Base-by-base conservation (phyloP, 2,888 invertebrate genomes). In the Miltochrista miniata region DNA sequence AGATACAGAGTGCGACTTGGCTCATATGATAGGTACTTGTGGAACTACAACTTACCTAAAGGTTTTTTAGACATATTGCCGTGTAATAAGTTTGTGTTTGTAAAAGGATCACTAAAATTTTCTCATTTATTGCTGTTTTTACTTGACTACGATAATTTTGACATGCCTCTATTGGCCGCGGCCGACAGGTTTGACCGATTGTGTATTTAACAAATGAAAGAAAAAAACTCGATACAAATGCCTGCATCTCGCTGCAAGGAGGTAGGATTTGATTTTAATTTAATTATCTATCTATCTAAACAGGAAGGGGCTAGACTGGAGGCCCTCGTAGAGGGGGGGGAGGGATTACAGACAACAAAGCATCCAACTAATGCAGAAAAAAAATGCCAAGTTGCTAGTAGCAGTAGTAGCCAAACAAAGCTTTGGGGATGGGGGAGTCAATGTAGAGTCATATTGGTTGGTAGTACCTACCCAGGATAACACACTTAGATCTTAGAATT, bases 51-150 rank as follows among this genome's bases (percentile, higher is more conserved):
- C 79, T 81, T 42, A 85, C 86, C 86, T 52, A 85, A 60, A 10
- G 85, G 81, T 71, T 70, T 84, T 56, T 68, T 76, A 30, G 83
- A 64, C 75, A 83, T 83, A 54, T 38, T 72, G 64, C 51, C 51
- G 64, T 46, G 41, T 36, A 37, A 45, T 56, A 46, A 48, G 46
- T 41, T 35, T 53, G 56, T 51, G 50, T 45, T 39, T 54, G 56
- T 51, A 51, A 45, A 54, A 51, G 55, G 62, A 68, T 69, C 76
- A 79, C 76, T 64, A 50, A 70, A 81, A 78, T 79, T 79, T 78
- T 58, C 58, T 68, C 60, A 74, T 68, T 71, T 63, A 67, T 61
- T 62, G 44, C 51, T 48, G 39, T 48, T 39, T 45, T 45, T 51
- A 45, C 13, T 47, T 15, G 36, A 43, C 46, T 65, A 73, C 70